These are phyloP conservation scores for Nomada flava DNA, from an alignment of 2,888 invertebrate genomes.

Conservation along the genomic window DNA sequence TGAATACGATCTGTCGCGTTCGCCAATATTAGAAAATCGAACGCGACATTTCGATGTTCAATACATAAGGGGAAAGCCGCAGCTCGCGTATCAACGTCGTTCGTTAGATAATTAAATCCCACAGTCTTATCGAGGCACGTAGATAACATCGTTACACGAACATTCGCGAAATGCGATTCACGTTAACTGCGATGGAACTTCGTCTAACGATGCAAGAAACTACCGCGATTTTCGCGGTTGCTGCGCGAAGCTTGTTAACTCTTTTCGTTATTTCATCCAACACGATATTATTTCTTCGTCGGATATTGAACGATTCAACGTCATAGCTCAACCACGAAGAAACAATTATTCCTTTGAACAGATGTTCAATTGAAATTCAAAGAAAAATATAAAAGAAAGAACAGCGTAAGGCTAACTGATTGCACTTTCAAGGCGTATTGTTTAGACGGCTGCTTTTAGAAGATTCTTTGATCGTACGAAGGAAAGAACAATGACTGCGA, in stretches of 20 bases:
- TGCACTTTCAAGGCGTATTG: too few relatives aligned
- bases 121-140: conserved; percentile 44
- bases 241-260: neutral
- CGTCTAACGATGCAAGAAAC: neutral
- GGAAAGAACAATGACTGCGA: too few relatives aligned
- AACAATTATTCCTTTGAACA: too few relatives aligned
- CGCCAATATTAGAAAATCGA: neutral
- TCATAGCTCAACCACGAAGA: too few relatives aligned
- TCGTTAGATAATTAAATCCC: conserved; percentile 54
- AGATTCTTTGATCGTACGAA: too few relatives aligned
- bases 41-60: neutral
- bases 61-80: conserved; percentile 9
- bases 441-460: too few relatives aligned
- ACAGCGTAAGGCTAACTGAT: too few relatives aligned
- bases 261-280: too few relatives aligned
- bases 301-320: too few relatives aligned
- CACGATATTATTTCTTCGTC: too few relatives aligned
- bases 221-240: neutral
- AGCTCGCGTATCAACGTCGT: conserved; percentile 35
- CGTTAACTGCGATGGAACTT: neutral
- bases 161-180: neutral
- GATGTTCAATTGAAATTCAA: too few relatives aligned
- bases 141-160: conserved; percentile 20
- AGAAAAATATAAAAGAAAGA: too few relatives aligned
- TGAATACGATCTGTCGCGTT: neutral